These are phyloP conservation scores for Poeciliopsis presidionis DNA, from an alignment of 2,797 vertebrate genomes.

Conservation along the genomic window DNA sequence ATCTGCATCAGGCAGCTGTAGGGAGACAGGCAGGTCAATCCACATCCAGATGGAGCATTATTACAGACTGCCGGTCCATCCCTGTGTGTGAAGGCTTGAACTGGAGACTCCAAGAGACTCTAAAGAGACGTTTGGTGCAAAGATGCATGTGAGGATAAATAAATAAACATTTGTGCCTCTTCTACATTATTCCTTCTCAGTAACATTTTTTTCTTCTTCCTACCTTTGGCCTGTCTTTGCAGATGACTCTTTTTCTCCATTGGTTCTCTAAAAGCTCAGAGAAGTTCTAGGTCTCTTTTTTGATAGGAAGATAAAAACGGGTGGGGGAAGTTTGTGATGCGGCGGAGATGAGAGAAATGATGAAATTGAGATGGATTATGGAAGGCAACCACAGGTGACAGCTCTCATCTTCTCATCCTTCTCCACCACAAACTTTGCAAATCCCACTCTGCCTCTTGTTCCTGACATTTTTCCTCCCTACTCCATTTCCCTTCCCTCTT, in stretches of 20 bases:
- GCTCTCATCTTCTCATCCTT: constrained; percentile 52
- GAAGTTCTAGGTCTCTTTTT: constrained; percentile 60
- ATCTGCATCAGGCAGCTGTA: constrained; percentile 61
- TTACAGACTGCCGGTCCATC: constrained; percentile 52
- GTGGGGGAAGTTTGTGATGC: constrained; percentile 57
- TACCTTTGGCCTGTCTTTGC: constrained; percentile 13
- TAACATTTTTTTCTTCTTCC: constrained; percentile 25
- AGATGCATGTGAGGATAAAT: constrained; percentile 46
- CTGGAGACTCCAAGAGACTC: constrained; percentile 40
- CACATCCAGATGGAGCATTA: constrained; percentile 61
- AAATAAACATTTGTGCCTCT: constrained; percentile 53
- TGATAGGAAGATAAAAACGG: constrained; percentile 68
- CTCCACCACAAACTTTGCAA: constrained; percentile 23
- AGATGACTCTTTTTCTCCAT: constrained; percentile 12
- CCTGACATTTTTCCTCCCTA: constrained; percentile 28
- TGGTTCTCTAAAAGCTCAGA: constrained; percentile 54
- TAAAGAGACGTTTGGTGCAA: constrained; percentile 17
- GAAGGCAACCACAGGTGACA: constrained; percentile 70
- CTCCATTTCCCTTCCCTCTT: constrained; percentile 10
- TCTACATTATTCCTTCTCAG: constrained; percentile 62
- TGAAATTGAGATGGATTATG: constrained; percentile 63
- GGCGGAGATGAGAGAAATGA: constrained; percentile 66
- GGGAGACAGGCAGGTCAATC: constrained; percentile 64
- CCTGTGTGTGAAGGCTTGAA: constrained; percentile 29
- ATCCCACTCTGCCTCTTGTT: constrained; percentile 27